These are phyloP conservation scores for Sipha flava DNA, from an alignment of 1,140 invertebrate species.

Conservation along the genomic window DNA sequence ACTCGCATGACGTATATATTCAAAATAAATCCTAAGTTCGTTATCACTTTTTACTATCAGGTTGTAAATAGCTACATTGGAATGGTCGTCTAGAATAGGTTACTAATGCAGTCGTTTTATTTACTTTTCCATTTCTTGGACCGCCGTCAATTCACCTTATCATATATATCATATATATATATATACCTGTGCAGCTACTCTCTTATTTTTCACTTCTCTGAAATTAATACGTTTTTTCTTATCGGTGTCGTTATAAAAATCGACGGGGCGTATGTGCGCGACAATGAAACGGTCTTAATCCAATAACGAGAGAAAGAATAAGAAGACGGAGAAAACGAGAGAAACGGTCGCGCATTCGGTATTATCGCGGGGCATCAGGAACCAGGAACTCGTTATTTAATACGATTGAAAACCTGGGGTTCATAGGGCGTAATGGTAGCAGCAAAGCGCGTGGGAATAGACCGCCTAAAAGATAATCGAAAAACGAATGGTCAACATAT, in stretches of 20 bases:
- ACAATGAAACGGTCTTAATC: conserved; percentile 28
- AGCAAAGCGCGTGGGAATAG: not conserved
- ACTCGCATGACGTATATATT: no score
- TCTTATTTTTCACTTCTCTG: conserved; percentile 15
- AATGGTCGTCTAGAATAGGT: not conserved
- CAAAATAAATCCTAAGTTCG: no score
- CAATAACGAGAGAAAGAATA: not conserved
- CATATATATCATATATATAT: no score
- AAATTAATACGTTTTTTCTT: conserved; percentile 27
- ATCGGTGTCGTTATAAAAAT: conserved; percentile 20
- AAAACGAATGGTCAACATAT: conserved; percentile 17
- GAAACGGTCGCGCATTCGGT: not conserved
- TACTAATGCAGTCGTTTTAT: conserved; percentile 23
- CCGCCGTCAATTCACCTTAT: not conserved
- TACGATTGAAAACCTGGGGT: conserved; percentile 11
- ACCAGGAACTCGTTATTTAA: conserved; percentile 23
- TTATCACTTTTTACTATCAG: conserved; percentile 1
- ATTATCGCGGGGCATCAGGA: conserved; percentile 1
- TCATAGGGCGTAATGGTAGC: no score
- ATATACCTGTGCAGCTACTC: not conserved
- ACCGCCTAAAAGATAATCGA: conserved; percentile 23
- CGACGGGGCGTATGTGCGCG: conserved; percentile 28
- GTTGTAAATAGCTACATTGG: not conserved
- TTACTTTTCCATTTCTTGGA: conserved; percentile 26
- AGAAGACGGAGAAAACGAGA: not conserved